Evolutionary conservation across 2,113 vertebrate species (phyloP).

Genomic region (Syngnathoides biaculeatus): DNA sequence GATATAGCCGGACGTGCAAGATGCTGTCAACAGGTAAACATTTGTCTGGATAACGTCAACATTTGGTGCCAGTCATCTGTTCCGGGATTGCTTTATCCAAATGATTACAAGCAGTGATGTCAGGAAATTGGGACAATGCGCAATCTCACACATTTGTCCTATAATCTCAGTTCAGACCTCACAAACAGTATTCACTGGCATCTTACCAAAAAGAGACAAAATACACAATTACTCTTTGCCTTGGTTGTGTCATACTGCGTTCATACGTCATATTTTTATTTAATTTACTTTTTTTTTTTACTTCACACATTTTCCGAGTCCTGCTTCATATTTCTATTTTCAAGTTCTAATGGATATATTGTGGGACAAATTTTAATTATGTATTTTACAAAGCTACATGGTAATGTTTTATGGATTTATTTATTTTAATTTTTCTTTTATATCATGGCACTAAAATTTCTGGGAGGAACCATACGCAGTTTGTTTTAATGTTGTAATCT

Average conservation of each 20-base stretch:
- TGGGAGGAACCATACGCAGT: background rate
- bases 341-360: background rate
- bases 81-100: constrained; percentile 43
- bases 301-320: background rate
- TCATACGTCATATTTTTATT: background rate
- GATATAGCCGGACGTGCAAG: background rate
- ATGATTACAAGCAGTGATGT: constrained; percentile 53
- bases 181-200: constrained; percentile 32
- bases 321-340: background rate
- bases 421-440: background rate
- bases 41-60: constrained; percentile 53
- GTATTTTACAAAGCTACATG: no score
- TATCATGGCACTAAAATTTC: background rate
- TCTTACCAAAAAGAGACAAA: constrained; percentile 43
- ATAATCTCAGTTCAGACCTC: constrained; percentile 50
- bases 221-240: constrained; percentile 21
- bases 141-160: constrained; percentile 46
- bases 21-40: constrained; percentile 43
- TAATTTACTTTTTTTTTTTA: constrained; percentile 5
- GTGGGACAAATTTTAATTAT: no score
- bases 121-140: constrained; percentile 28
- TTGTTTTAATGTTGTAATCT: background rate
- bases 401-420: no score
- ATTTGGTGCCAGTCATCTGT: constrained; percentile 53
- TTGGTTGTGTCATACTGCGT: constrained; percentile 6